Conservation (phyloP, 2,888 invertebrate genomes). For the Aphidoletes aphidimyza region DNA sequence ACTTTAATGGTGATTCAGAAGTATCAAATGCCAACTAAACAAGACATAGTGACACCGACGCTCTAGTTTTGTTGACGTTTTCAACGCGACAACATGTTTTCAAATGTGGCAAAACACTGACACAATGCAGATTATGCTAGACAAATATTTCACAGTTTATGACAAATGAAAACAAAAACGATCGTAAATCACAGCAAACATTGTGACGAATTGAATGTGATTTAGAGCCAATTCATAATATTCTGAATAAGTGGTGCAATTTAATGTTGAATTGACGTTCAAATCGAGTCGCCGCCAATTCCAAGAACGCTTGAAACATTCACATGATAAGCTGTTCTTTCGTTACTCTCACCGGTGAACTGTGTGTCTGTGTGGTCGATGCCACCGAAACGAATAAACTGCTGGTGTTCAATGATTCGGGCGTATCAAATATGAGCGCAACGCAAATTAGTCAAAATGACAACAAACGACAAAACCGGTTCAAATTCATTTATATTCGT, state of each 20-base stretch:
- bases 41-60: too few species aligned
- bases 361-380: neutral
- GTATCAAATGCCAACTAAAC: neutral
- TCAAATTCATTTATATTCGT: constrained; percentile 38
- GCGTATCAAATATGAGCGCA: constrained; percentile 40
- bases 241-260: neutral
- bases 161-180: constrained; percentile 48
- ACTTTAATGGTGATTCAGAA: neutral
- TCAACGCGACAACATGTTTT: neutral
- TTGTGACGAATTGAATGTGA: constrained; percentile 28
- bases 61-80: neutral
- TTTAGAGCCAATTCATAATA: neutral
- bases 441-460: constrained; percentile 49
- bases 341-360: neutral
- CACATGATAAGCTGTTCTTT: neutral
- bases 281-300: neutral
- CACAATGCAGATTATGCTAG: neutral
- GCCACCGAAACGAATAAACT: neutral
- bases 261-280: neutral
- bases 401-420: neutral
- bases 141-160: neutral
- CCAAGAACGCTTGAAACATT: neutral
- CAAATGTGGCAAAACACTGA: neutral
- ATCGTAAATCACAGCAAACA: neutral
- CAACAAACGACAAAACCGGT: constrained; percentile 51